These are phyloP conservation scores for Apamea crenata DNA, from an alignment of 2,888 invertebrate species.

Conservation along the genomic window DNA sequence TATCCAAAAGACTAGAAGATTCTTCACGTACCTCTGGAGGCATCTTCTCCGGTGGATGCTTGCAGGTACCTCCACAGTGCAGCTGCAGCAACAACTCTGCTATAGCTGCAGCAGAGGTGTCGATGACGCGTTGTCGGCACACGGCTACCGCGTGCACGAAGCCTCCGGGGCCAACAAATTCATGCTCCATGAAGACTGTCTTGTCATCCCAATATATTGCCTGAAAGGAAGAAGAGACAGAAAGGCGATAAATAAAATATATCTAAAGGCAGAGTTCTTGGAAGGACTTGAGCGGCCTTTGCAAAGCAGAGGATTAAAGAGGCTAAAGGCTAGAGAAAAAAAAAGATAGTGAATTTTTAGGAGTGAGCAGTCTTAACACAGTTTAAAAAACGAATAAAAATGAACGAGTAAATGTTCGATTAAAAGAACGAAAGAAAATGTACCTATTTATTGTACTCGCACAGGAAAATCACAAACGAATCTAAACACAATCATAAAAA, in stretches of 20 bases:
- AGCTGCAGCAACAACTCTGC: constrained; percentile 87
- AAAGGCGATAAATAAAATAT: not conserved
- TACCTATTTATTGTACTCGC: no score
- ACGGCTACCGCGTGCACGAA: constrained; percentile 92
- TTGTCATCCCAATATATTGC: constrained; percentile 93
- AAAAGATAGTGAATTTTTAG: not conserved
- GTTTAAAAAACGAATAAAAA: no score
- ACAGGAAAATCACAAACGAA: no score
- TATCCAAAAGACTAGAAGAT: not conserved
- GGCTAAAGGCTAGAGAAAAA: not conserved
- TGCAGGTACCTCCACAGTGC: constrained; percentile 88
- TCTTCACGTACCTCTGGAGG: constrained; percentile 80
- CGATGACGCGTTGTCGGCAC: constrained; percentile 90
- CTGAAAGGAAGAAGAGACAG: constrained; percentile 68
- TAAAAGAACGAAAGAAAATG: no score
- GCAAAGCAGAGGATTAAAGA: no score
- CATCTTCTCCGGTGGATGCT: constrained; percentile 82
- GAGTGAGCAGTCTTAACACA: not conserved
- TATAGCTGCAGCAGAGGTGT: constrained; percentile 89
- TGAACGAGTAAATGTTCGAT: no score
- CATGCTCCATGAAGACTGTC: constrained; percentile 95
- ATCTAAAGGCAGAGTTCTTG: no score
- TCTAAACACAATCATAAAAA: no score
- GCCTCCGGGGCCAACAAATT: constrained; percentile 93
- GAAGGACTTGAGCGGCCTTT: not conserved